Evolutionary conservation across 2,888 invertebrate genomes (phyloP).

Genomic region (Furcula furcula): DNA sequence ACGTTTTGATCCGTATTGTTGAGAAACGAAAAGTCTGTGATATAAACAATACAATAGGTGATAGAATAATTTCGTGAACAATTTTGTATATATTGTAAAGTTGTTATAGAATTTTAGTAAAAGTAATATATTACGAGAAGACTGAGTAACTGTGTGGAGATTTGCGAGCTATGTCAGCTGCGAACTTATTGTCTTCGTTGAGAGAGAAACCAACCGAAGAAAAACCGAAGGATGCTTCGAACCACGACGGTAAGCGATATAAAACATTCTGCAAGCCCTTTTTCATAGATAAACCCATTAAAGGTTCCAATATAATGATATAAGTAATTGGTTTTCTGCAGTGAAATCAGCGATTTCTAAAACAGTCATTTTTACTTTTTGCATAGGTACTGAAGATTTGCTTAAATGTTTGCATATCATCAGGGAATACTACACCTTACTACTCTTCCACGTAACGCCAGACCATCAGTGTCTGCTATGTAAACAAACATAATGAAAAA

Average conservation of each 20-base stretch:
- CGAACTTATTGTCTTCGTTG: slow-evolving; percentile 74
- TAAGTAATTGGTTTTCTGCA: background rate
- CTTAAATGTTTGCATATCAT: background rate
- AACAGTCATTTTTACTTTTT: background rate
- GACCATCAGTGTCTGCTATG: too few species aligned
- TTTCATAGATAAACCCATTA: background rate
- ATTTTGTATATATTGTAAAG: slow-evolving; percentile 79
- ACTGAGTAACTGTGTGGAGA: slow-evolving; percentile 73
- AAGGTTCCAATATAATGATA: background rate
- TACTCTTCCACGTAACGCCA: too few species aligned
- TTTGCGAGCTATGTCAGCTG: slow-evolving; percentile 79
- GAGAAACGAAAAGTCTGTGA: slow-evolving; percentile 84
- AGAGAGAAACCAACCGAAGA: slow-evolving; percentile 75
- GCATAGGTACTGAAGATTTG: background rate
- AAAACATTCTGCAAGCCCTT: background rate
- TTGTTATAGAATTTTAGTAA: slow-evolving; percentile 76
- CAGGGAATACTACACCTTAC: background rate
- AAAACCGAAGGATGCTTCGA: slow-evolving; percentile 67
- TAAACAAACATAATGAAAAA: too few species aligned
- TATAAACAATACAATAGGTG: slow-evolving; percentile 82
- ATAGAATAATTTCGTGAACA: slow-evolving; percentile 77
- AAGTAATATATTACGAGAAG: slow-evolving; percentile 77
- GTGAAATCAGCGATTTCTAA: background rate
- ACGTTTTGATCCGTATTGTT: slow-evolving; percentile 82
- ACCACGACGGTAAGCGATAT: slow-evolving; percentile 60